Evolutionary conservation across 2,888 invertebrate genomes (phyloP), one percentile per base, ranked within the genome.

Genomic region (Tetrapedia diversipes): DNA sequence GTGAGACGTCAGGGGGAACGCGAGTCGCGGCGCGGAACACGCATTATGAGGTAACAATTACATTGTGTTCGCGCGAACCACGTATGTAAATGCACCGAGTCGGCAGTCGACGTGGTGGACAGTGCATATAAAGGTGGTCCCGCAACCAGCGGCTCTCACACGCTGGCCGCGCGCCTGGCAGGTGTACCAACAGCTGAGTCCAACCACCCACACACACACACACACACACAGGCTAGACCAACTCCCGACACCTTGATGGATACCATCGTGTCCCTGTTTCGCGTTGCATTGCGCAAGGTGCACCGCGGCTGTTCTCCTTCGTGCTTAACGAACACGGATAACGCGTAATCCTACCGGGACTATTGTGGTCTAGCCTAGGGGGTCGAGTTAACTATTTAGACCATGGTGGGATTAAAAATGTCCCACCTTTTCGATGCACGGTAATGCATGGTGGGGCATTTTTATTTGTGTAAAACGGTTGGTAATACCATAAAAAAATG

Each of bases 121-220:
- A 85, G 84, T 79, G 82, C 76, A 72, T 72, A 81, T 72, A 81
- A 75, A 82, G 81, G 82, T 81, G 80, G 67, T 71, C 68, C 67
- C 63, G 75, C 72, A 77, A 81, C 71, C 67, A 76, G 59, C 67
- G 56, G 43, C 77, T 65, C 77, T 72, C 81, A 66, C 70, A 71
- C n/a, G n/a, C 64, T 67, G 49, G 70, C 51, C 65, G 60, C 71
- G 59, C 14, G 60, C 51, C 63, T 68, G 65, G 88, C 88, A 89
- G 89, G 89, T 89, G 89, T 86, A 86, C 77, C 80, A 88, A 88
- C 89, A 89, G 89, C 89, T 89, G 89, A 89, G 85, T 73, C 77
- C 69, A 83, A 81, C 89, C 90, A 89, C 88, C 90, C 86, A 89
- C 88, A 84, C 85, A 73, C 77, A 54, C 67, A 85, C 86, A 89